Conservation (phyloP, 2,797 vertebrate genomes). For the Anolis apletophallus region DNA sequence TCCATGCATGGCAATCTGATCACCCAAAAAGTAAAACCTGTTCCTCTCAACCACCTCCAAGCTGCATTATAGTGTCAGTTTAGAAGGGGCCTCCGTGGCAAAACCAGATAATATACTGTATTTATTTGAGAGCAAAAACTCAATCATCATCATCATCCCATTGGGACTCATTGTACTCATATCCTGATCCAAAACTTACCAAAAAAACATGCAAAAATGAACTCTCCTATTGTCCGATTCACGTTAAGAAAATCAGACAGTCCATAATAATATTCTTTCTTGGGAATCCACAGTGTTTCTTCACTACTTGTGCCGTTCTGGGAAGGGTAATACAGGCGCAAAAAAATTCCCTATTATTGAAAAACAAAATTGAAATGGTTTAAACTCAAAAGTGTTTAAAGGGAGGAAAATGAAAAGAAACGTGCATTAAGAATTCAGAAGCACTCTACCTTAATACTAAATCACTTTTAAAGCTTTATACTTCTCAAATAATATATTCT, state of each 20-base stretch:
- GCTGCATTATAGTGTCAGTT: too few relatives aligned
- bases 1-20: too few relatives aligned
- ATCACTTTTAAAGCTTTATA: background rate
- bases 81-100: too few relatives aligned
- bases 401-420: background rate
- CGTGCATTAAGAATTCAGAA: constrained; percentile 18
- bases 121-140: background rate
- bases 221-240: constrained; percentile 82
- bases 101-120: background rate
- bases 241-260: constrained; percentile 92
- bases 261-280: constrained; percentile 89
- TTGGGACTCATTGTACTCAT: rapidly evolving
- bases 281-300: constrained; percentile 89
- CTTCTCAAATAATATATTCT: background rate
- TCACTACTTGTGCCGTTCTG: constrained; percentile 67
- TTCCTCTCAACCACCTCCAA: too few relatives aligned
- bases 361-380: background rate
- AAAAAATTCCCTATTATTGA: constrained; percentile 85
- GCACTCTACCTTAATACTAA: background rate
- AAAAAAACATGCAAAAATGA: constrained; percentile 85
- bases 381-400: background rate
- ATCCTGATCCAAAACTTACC: constrained; percentile 81
- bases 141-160: background rate
- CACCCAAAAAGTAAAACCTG: too few relatives aligned
- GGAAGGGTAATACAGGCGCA: constrained; percentile 93